Percentiles rank a stretch among this genome's conserved stretches.
Conservation (phyloP, 2,888 invertebrate genomes). For the Drosophila yooni region DNA sequence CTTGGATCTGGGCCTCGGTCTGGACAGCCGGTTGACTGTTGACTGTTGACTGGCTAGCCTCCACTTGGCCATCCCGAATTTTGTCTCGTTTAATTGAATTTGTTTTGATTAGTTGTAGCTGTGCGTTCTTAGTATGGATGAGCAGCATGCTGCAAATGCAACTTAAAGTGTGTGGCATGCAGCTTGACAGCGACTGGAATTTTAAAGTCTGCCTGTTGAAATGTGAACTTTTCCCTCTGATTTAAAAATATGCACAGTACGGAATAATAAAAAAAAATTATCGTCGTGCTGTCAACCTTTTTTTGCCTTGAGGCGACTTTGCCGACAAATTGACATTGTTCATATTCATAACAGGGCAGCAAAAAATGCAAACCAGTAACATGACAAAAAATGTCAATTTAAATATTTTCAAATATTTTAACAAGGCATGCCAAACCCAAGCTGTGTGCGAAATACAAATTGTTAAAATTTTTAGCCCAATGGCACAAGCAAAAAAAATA, state of each 20-base stretch:
- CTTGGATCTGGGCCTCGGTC: constrained; percentile 3
- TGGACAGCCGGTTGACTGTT: constrained; percentile 1
- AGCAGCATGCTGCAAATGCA: constrained; percentile 59
- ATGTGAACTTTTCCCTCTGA: constrained; percentile 15
- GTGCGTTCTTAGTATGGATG: constrained; percentile 14
- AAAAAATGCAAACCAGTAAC: constrained; percentile 35
- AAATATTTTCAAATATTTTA: constrained; percentile 82
- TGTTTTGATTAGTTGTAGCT: constrained; percentile 78
- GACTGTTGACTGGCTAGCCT: not conserved
- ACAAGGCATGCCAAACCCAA: constrained; percentile 55
- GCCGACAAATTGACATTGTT: constrained; percentile 72
- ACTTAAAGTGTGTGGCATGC: constrained; percentile 62
- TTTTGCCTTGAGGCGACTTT: constrained; percentile 54
- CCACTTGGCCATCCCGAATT: constrained; percentile 37
- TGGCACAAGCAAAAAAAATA: constrained; percentile 23
- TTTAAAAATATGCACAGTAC: constrained; percentile 1
- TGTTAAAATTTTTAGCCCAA: constrained; percentile 59
- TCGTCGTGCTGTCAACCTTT: constrained; percentile 31
- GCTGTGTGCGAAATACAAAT: constrained; percentile 77
- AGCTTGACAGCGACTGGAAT: constrained; percentile 49
- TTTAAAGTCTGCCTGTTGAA: constrained; percentile 52
- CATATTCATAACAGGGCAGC: constrained; percentile 58
- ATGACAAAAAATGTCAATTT: constrained; percentile 80
- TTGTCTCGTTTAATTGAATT: constrained; percentile 80
- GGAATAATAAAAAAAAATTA: constrained; percentile 2